Percentiles rank a stretch among this genome's conserved stretches.
Conservation (phyloP, 2,113 vertebrate species). For the Platysternon megacephalum region DNA sequence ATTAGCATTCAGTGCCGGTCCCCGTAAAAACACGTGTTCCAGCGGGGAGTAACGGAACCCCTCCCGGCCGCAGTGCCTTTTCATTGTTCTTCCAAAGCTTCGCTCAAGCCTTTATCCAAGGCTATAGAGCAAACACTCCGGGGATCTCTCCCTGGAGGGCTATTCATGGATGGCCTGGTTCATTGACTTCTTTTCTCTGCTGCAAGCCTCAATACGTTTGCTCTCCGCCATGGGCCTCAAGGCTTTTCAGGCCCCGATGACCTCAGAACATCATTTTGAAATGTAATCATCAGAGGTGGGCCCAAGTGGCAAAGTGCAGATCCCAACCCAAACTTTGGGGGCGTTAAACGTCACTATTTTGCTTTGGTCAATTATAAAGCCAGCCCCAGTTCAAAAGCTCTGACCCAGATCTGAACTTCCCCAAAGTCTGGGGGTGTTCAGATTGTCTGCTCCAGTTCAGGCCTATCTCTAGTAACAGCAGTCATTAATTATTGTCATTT, state of each 20-base stretch:
- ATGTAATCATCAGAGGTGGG: neutral
- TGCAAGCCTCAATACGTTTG: neutral
- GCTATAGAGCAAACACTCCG: neutral
- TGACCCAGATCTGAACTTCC: neutral
- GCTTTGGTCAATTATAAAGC: neutral
- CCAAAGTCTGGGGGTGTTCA: neutral
- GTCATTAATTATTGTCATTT: neutral
- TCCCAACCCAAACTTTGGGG: neutral
- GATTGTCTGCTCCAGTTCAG: neutral
- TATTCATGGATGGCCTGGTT: neutral
- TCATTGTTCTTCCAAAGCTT: neutral
- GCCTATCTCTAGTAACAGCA: neutral
- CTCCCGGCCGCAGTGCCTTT: neutral
- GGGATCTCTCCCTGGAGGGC: neutral
- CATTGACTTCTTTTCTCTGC: neutral
- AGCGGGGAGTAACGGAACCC: neutral
- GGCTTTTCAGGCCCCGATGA: neutral
- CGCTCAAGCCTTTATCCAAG: neutral
- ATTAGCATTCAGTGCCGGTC: fast-evolving
- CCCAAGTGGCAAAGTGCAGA: neutral
- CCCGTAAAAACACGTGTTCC: neutral
- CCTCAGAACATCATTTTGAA: neutral
- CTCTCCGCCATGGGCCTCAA: neutral
- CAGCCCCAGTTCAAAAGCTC: neutral
- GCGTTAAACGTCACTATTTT: fast-evolving